Evolutionary conservation across 2,113 vertebrate species (phyloP), one percentile per base, ranked within the genome.

Genomic region (Pterophyllum scalare): DNA sequence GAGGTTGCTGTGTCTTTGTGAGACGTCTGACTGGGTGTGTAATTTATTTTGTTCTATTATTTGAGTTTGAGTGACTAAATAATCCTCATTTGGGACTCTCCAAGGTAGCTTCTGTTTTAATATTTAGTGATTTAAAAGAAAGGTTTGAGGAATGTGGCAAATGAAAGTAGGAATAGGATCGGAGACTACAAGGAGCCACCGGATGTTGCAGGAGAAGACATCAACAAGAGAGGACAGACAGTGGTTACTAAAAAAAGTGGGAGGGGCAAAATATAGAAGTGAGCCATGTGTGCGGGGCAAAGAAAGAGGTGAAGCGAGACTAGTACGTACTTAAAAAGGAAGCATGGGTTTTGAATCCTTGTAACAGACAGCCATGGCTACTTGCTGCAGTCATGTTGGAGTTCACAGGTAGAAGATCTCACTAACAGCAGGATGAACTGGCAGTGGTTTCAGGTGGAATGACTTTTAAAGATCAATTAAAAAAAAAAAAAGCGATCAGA

Each of bases 191-290:
- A 46, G 33, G n/a, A 70, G 20, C 35, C 43, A 15, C 2, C n/a
- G 22, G 56, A 80, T 62, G 38, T 38, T 43, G 43, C 1, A 10
- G 54, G 52, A 49, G 54, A 4, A 31, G 62, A 83, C 35, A 82
- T 49, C 57, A 28, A 58, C 22, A 46, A 65, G 38, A 43, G 35
- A 72, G 65, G 74, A 79, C 4, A 6, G 65, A 80, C 59, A 81
- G 10, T 77, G 80, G 72, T 80, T 74, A 64, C 33, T 67, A 59
- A 87, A 83, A 46, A 80, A 64, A 80, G 35, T 10, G 35, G 52
- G 59, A 59, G 26, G 46, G 35, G 61, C 6, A 52, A 52, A 52
- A 40, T 57, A 70, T 2, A 52, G 10, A 52, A 52, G 26, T 52
- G 43, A 72, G 43, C 26, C 65, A 72, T 24, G 26, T 52, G 65